phyloP scores from a whole-genome alignment of 2,113 vertebrate genomes.

The Cephalophus harveyi region DNA sequence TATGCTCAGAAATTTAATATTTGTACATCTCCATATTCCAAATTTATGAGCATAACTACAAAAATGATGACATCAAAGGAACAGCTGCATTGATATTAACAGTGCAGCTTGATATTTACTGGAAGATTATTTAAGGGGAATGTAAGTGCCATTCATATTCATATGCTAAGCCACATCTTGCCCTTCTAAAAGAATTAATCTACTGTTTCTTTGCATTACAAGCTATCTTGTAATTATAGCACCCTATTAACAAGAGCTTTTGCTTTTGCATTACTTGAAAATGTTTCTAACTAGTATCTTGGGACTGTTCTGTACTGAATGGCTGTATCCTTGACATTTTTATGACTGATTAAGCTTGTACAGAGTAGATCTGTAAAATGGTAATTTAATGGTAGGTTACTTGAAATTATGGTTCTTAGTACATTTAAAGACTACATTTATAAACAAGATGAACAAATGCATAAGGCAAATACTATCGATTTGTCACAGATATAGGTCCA shows the following conservation, averaged over 20 bases:
- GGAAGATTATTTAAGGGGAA: not conserved
- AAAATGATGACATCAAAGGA: not conserved
- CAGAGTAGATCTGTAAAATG: not conserved
- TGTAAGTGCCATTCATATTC: not conserved
- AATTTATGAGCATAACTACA: not conserved
- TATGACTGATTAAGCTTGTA: not conserved
- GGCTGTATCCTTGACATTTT: not conserved
- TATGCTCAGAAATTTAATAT: not conserved
- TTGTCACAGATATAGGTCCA: not conserved
- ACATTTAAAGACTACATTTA: not conserved
- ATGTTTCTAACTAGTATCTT: not conserved
- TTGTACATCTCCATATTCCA: not conserved
- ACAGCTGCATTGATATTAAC: not conserved
- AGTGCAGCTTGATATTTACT: not conserved
- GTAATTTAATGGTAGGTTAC: not conserved
- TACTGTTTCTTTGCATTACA: not conserved
- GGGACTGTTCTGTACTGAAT: not conserved
- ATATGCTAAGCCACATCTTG: not conserved
- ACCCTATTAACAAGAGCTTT: not conserved
- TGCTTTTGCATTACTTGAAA: slow-evolving; percentile 10
- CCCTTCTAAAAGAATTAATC: not conserved
- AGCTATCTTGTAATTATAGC: not conserved
- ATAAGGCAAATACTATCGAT: not conserved
- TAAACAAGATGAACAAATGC: not conserved
- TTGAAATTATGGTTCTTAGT: not conserved